phyloP scores from a whole-genome alignment of 2,797 vertebrate genomes.

The Poecilia wingei region DNA sequence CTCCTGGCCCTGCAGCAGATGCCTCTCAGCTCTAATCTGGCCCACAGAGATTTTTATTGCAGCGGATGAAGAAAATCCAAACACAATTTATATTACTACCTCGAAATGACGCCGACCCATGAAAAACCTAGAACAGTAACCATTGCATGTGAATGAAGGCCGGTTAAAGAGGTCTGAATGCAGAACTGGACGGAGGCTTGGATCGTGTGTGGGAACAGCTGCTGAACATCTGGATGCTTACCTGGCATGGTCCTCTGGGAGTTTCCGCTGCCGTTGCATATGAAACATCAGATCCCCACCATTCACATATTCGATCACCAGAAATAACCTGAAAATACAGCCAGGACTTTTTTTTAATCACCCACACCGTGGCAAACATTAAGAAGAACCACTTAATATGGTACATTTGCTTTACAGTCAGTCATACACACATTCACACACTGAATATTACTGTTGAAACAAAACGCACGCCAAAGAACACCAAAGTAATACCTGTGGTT shows the following conservation, averaged over 20 bases:
- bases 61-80: background rate
- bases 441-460: background rate
- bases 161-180: background rate
- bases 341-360: conserved; percentile 2
- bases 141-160: background rate
- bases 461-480: background rate
- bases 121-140: background rate
- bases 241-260: conserved; percentile 97
- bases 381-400: background rate
- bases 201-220: conserved; percentile 6
- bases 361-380: background rate
- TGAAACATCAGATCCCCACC: conserved; percentile 99
- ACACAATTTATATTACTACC: background rate
- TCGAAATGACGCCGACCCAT: background rate
- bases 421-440: background rate
- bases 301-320: conserved; percentile 97
- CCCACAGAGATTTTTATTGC: background rate
- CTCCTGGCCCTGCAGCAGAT: conserved; percentile 1
- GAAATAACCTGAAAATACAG: conserved; percentile 85
- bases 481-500: background rate
- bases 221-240: conserved; percentile 63
- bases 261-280: conserved; percentile 97
- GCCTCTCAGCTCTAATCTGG: background rate
- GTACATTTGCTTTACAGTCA: background rate
- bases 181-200: background rate